Percentiles rank a stretch among this genome's conserved stretches.
These are phyloP conservation scores for Coenonympha arcania DNA, from an alignment of 2,888 invertebrate species.

Conservation along the genomic window DNA sequence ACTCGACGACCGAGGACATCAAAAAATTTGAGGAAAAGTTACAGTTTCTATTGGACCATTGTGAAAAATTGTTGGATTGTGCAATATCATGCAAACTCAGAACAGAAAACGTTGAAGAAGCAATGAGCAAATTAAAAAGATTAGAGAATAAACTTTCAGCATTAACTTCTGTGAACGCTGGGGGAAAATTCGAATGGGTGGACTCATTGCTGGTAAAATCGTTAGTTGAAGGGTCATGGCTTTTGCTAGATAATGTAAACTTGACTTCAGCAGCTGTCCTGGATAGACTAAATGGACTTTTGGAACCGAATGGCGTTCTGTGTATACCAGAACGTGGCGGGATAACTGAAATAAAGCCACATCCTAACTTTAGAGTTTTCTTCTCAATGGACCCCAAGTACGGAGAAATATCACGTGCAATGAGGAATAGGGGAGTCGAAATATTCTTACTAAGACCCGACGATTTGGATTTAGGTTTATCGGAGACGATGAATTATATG, in stretches of 20 bases:
- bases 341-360: slow-evolving; percentile 84
- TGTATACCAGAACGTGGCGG: slow-evolving; percentile 94
- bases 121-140: slow-evolving; percentile 46
- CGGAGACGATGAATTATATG: slow-evolving; percentile 54
- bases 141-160: slow-evolving; percentile 60
- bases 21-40: slow-evolving; percentile 48
- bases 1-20: slow-evolving; percentile 34
- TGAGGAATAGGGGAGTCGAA: slow-evolving; percentile 98
- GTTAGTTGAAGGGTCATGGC: slow-evolving; percentile 85
- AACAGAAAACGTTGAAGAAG: slow-evolving; percentile 37
- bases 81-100: slow-evolving; percentile 30
- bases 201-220: slow-evolving; percentile 91
- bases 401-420: slow-evolving; percentile 97
- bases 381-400: slow-evolving; percentile 95
- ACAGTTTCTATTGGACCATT: slow-evolving; percentile 44
- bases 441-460: slow-evolving; percentile 71
- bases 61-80: slow-evolving; percentile 38
- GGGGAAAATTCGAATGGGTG: slow-evolving; percentile 95
- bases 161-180: slow-evolving; percentile 79
- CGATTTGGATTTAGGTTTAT: slow-evolving; percentile 44
- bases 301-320: slow-evolving; percentile 93
- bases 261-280: slow-evolving; percentile 96
- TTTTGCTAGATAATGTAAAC: slow-evolving; percentile 93
- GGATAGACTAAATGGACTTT: slow-evolving; percentile 94
- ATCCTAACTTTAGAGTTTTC: slow-evolving; percentile 93